Evolutionary conservation across 2,888 invertebrate species (phyloP).

Genomic region (Cenopis cana): DNA sequence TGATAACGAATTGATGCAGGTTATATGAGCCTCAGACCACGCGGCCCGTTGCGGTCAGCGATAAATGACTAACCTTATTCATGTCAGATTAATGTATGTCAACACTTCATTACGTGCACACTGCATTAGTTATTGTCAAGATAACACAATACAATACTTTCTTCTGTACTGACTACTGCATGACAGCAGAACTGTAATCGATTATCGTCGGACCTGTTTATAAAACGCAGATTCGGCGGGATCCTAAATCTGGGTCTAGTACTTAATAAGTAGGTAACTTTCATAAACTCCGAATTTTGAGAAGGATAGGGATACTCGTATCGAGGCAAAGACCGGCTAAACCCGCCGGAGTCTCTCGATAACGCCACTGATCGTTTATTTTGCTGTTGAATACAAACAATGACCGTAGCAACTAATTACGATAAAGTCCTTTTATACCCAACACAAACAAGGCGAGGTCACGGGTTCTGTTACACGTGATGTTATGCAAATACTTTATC

Average conservation of each 20-base stretch:
- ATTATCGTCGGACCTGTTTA: background rate
- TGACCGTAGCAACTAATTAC: slow-evolving; percentile 55
- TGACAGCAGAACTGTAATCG: background rate
- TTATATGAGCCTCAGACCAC: slow-evolving; percentile 7
- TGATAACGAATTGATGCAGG: background rate
- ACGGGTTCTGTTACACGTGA: slow-evolving; percentile 10
- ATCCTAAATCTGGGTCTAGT: background rate
- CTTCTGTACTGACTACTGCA: no score
- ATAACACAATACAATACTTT: background rate
- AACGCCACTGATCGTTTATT: slow-evolving; percentile 59
- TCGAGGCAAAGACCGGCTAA: slow-evolving; percentile 63
- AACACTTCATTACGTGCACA: background rate
- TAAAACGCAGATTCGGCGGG: background rate
- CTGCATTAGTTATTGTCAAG: background rate
- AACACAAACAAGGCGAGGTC: slow-evolving; percentile 26
- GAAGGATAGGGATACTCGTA: slow-evolving; percentile 45
- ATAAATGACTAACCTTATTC: background rate
- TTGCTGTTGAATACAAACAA: slow-evolving; percentile 60
- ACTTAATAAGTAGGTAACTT: no score
- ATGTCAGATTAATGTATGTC: background rate
- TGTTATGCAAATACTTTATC: background rate
- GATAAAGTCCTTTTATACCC: slow-evolving; percentile 51
- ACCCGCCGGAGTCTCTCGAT: slow-evolving; percentile 55
- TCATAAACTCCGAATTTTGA: slow-evolving; percentile 14
- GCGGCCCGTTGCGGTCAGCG: background rate